These are phyloP conservation scores for Galaxias olidus DNA, from an alignment of 2,797 vertebrate genomes.

Conservation along the genomic window DNA sequence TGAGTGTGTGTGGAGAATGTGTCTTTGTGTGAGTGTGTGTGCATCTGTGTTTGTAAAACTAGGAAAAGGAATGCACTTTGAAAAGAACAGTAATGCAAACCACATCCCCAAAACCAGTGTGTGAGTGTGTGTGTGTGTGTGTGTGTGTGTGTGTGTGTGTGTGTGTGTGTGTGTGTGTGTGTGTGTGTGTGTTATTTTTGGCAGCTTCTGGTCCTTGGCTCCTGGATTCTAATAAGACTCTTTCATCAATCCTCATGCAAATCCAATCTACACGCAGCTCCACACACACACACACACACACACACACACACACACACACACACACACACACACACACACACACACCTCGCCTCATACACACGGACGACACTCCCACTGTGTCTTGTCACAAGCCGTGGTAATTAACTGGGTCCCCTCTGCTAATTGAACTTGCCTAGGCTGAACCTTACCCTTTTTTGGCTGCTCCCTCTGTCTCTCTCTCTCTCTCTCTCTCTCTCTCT, in stretches of 20 bases:
- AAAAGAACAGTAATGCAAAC: slow-evolving; percentile 64
- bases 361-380: not conserved
- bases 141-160: slow-evolving; percentile 18
- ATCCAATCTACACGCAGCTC: slow-evolving; percentile 50
- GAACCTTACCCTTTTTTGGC: not conserved
- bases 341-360: not conserved
- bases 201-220: slow-evolving; percentile 49
- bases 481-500: slow-evolving; percentile 47
- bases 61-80: slow-evolving; percentile 49
- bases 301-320: slow-evolving; percentile 30
- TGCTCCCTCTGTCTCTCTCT: not conserved
- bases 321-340: slow-evolving; percentile 32
- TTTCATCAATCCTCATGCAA: slow-evolving; percentile 41
- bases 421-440: not conserved
- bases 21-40: slow-evolving; percentile 10
- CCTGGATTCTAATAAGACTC: slow-evolving; percentile 44
- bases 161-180: slow-evolving; percentile 20
- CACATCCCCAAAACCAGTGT: slow-evolving; percentile 48
- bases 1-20: not conserved
- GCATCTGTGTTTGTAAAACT: slow-evolving; percentile 21
- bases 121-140: slow-evolving; percentile 20
- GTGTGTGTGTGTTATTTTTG: slow-evolving; percentile 32
- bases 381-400: not conserved
- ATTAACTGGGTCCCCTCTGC: not conserved
- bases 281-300: slow-evolving; percentile 32